These are phyloP conservation scores for Himantopus leucocephalus DNA, from an alignment of 2,113 vertebrate genomes.

Conservation along the genomic window DNA sequence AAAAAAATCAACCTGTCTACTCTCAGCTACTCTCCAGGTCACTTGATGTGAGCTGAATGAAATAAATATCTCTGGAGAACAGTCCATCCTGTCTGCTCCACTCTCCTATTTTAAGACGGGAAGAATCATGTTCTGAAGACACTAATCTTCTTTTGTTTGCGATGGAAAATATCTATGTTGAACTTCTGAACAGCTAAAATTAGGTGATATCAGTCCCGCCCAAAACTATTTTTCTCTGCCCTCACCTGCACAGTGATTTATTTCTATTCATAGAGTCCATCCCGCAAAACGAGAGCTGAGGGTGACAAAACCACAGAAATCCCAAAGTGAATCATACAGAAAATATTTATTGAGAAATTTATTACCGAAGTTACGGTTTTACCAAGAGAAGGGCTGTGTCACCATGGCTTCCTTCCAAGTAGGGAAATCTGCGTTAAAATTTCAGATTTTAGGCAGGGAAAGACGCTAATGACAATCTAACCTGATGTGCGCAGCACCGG, in stretches of 20 bases:
- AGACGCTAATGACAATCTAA: not conserved
- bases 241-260: accelerated
- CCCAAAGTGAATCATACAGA: accelerated
- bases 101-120: not conserved
- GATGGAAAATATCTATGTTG: accelerated
- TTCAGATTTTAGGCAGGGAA: not conserved
- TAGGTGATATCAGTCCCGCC: too few species aligned
- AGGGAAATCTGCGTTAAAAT: not conserved
- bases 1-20: not conserved
- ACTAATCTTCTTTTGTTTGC: not conserved
- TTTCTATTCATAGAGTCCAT: not conserved
- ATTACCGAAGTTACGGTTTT: not conserved
- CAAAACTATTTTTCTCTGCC: not conserved
- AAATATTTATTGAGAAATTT: not conserved
- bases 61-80: not conserved
- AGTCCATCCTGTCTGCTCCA: not conserved
- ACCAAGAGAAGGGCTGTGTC: not conserved
- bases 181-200: not conserved
- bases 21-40: not conserved
- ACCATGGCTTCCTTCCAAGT: not conserved
- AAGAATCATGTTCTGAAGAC: not conserved
- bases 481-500: accelerated
- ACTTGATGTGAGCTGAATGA: not conserved
- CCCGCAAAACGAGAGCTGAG: not conserved
- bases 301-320: not conserved